Evolutionary conservation across 2,888 invertebrate genomes (phyloP).

Genomic region (Amphiduros pacificus): DNA sequence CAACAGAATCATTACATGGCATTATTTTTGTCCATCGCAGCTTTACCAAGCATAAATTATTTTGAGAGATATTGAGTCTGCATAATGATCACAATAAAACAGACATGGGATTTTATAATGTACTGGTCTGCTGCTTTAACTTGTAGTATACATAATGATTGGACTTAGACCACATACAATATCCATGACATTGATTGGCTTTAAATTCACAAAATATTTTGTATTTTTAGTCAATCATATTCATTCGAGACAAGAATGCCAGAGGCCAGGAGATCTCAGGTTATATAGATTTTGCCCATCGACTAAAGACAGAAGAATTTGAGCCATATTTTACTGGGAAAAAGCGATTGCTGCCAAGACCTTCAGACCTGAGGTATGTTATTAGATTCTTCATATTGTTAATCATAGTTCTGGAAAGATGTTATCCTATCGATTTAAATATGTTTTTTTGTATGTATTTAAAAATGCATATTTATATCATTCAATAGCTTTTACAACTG

Average conservation of each 20-base stretch:
- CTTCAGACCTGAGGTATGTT: slow-evolving; percentile 72
- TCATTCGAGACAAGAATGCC: slow-evolving; percentile 71
- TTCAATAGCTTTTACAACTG: slow-evolving; percentile 68
- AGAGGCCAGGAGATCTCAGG: slow-evolving; percentile 80
- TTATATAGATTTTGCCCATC: slow-evolving; percentile 79
- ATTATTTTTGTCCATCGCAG: no score
- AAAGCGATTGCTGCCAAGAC: slow-evolving; percentile 69
- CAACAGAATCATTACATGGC: no score
- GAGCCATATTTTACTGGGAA: slow-evolving; percentile 71
- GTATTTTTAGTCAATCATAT: slow-evolving; percentile 68
- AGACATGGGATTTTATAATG: no score
- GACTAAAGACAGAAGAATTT: slow-evolving; percentile 76
- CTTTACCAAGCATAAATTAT: no score
- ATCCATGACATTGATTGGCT: no score
- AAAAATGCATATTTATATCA: background rate
- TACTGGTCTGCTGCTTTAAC: no score
- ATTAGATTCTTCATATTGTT: background rate
- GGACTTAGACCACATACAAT: no score
- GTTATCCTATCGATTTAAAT: background rate
- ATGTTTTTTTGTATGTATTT: background rate
- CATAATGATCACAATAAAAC: no score
- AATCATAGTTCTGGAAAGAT: background rate
- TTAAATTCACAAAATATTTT: no score
- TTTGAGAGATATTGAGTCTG: no score
- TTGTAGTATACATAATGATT: no score